Conservation (phyloP, 2,888 invertebrate species). For the Nomada ferruginata region DNA sequence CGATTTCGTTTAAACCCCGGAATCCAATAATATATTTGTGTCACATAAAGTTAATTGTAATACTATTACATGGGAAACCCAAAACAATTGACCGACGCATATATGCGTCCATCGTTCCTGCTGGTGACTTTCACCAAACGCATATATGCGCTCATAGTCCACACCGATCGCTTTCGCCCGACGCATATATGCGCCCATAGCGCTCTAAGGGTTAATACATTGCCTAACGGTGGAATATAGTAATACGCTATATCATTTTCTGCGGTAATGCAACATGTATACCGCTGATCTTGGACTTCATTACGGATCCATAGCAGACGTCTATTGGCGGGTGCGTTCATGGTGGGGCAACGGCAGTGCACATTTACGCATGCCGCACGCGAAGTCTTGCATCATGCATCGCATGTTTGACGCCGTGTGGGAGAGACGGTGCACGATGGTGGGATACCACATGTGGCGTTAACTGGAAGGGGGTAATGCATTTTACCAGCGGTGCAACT, state of each 20-base stretch:
- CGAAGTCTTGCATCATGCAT: conserved; percentile 60
- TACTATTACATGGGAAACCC: no score
- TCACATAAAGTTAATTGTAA: no score
- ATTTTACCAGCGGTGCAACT: conserved; percentile 55
- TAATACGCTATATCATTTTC: not conserved
- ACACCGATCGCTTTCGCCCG: no score
- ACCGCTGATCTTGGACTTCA: conserved; percentile 33
- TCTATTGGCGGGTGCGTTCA: conserved; percentile 59
- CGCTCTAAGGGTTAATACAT: no score
- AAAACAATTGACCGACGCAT: no score
- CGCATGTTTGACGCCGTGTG: conserved; percentile 58
- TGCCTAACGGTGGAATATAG: no score
- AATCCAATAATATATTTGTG: no score
- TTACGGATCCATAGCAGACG: conserved; percentile 32
- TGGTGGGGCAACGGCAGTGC: conserved; percentile 64
- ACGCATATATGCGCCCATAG: no score
- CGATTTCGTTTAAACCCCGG: no score
- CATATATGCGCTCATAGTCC: no score
- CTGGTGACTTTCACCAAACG: no score
- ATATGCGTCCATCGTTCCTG: no score
- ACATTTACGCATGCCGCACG: conserved; percentile 66
- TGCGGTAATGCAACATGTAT: not conserved
- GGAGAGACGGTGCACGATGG: conserved; percentile 60
- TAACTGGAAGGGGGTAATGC: conserved; percentile 55
- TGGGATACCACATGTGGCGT: conserved; percentile 56